Evolutionary conservation across 2,888 invertebrate species (phyloP).

Genomic region (Tetranychus truncatus): DNA sequence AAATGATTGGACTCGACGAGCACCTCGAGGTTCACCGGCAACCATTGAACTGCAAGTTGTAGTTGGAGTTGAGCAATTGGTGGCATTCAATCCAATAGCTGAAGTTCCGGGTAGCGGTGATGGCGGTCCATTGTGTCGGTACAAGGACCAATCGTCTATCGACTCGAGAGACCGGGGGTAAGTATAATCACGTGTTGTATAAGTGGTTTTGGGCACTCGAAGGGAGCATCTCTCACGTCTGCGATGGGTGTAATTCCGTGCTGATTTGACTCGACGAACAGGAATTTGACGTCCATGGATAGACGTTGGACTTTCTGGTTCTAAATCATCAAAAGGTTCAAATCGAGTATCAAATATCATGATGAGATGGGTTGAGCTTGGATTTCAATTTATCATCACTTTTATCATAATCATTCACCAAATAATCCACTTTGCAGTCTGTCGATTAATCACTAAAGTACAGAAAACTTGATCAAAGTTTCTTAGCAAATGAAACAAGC

Average conservation of each 20-base stretch:
- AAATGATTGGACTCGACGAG: conserved; percentile 7
- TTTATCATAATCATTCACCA: no score
- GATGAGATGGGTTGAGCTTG: not conserved
- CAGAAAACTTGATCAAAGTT: no score
- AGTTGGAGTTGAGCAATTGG: not conserved
- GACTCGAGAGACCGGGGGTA: conserved; percentile 1
- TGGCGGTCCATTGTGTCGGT: not conserved
- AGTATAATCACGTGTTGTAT: not conserved
- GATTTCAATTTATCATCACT: no score
- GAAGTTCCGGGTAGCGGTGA: not conserved
- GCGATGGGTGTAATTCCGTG: not conserved
- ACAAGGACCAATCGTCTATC: conserved; percentile 3
- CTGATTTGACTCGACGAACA: not conserved
- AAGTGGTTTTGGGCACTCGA: conserved; percentile 5
- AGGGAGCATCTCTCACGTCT: conserved; percentile 1
- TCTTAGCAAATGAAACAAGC: no score
- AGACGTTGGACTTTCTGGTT: conserved; percentile 6
- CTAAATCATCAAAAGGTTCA: conserved; percentile 4
- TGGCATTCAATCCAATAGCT: not conserved
- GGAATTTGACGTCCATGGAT: not conserved
- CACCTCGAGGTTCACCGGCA: conserved; percentile 1
- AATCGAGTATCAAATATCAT: not conserved
- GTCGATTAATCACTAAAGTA: no score
- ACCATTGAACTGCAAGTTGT: not conserved
- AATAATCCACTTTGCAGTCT: no score